These are phyloP conservation scores for Brevimyrus niger DNA, from an alignment of 2,113 vertebrate genomes.

Conservation along the genomic window DNA sequence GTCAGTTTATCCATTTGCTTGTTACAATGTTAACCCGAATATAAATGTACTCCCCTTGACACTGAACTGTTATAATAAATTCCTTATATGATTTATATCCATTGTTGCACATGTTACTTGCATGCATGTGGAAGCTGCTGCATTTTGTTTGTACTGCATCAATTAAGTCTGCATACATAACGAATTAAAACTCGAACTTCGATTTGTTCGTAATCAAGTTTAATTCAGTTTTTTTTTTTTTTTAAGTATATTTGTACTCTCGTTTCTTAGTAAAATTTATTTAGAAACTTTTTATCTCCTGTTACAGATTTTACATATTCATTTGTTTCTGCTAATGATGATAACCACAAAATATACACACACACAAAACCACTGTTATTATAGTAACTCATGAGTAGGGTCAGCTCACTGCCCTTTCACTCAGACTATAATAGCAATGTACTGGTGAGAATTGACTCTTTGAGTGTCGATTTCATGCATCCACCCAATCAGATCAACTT, in stretches of 20 bases:
- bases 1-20: not conserved
- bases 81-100: not conserved
- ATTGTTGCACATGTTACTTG: not conserved
- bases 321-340: not conserved
- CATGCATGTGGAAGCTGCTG: not conserved
- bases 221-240: not conserved
- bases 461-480: not conserved
- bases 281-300: not conserved
- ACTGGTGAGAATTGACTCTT: conserved; percentile 1
- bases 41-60: not conserved
- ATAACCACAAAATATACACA: not conserved
- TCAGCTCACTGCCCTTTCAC: not conserved
- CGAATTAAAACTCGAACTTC: not conserved
- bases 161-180: not conserved
- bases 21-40: not conserved
- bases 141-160: not conserved
- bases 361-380: conserved; percentile 7
- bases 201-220: not conserved
- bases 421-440: not conserved
- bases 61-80: not conserved
- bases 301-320: not conserved
- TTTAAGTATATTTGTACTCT: not conserved
- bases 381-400: conserved; percentile 11
- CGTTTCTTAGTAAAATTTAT: not conserved
- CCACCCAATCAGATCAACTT: not conserved